These are phyloP conservation scores for Agelaius phoeniceus DNA, from an alignment of 2,113 vertebrate genomes.

Conservation along the genomic window DNA sequence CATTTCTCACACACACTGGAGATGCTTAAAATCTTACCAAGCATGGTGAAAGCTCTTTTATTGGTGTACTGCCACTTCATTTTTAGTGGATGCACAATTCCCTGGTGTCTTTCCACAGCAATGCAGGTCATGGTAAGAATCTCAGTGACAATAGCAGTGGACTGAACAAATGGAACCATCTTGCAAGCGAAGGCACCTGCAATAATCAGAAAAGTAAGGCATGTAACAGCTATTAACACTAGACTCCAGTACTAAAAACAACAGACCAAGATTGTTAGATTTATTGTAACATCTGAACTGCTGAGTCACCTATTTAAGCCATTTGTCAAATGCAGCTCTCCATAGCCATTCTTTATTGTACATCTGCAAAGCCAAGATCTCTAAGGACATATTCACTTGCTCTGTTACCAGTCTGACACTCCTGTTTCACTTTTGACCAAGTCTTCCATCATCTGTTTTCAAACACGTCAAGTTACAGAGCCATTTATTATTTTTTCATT, in stretches of 20 bases:
- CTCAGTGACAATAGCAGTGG: slow-evolving; percentile 77
- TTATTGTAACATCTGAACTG: not conserved
- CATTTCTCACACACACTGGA: not conserved
- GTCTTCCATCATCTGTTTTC: not conserved
- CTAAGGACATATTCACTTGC: not conserved
- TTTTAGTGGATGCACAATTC: slow-evolving; percentile 79
- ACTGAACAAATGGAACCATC: slow-evolving; percentile 80
- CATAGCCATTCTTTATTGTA: accelerated
- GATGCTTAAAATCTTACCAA: slow-evolving; percentile 64
- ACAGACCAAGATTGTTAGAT: not conserved
- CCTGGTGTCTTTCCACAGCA: slow-evolving; percentile 80
- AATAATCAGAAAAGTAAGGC: not conserved
- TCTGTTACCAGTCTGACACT: not conserved
- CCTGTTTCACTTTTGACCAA: not conserved
- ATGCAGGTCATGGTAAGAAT: slow-evolving; percentile 83
- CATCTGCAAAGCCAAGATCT: not conserved
- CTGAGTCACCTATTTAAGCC: not conserved
- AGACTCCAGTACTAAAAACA: not conserved
- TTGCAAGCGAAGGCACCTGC: slow-evolving; percentile 81
- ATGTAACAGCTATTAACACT: not conserved
- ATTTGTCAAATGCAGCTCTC: not conserved
- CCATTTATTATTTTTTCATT: not conserved
- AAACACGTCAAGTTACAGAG: not conserved
- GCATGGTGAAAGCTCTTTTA: slow-evolving; percentile 75
- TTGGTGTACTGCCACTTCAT: slow-evolving; percentile 80